Percentiles rank a stretch among this genome's conserved stretches.
phyloP scores from a whole-genome alignment of 2,888 invertebrate species.

The Drosophila maculinotata region DNA sequence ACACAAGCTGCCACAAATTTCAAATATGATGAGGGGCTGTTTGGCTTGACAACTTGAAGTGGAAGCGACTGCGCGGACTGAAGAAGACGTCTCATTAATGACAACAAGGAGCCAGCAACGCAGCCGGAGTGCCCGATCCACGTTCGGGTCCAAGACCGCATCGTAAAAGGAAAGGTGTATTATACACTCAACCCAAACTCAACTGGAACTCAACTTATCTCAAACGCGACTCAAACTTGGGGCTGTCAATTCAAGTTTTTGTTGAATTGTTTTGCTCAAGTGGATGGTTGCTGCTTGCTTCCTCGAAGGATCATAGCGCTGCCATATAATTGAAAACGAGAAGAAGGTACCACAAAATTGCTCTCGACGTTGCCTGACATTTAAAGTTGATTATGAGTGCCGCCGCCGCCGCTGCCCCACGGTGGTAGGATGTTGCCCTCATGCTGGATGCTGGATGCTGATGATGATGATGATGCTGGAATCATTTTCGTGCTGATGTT shows the following conservation, averaged over 20 bases:
- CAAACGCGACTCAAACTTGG: constrained; percentile 8
- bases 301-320: constrained; percentile 76
- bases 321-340: constrained; percentile 74
- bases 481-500: constrained; percentile 58
- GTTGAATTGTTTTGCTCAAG: constrained; percentile 65
- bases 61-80: constrained; percentile 76
- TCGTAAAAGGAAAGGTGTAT: constrained; percentile 75
- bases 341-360: constrained; percentile 65
- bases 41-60: constrained; percentile 80
- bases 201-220: background rate
- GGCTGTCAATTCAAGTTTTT: constrained; percentile 66
- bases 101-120: constrained; percentile 70
- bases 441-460: constrained; percentile 1
- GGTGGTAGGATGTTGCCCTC: constrained; percentile 18
- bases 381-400: constrained; percentile 69
- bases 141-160: constrained; percentile 14
- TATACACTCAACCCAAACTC: constrained; percentile 59
- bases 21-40: constrained; percentile 70
- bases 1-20: constrained; percentile 71
- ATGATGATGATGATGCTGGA: constrained; percentile 22
- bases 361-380: constrained; percentile 61
- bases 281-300: constrained; percentile 48
- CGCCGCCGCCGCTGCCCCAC: constrained; percentile 59
- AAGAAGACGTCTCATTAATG: constrained; percentile 84
- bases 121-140: constrained; percentile 4